These are phyloP conservation scores for Tokudaia muenninki DNA, from an alignment of 2,797 vertebrate species.

Conservation along the genomic window DNA sequence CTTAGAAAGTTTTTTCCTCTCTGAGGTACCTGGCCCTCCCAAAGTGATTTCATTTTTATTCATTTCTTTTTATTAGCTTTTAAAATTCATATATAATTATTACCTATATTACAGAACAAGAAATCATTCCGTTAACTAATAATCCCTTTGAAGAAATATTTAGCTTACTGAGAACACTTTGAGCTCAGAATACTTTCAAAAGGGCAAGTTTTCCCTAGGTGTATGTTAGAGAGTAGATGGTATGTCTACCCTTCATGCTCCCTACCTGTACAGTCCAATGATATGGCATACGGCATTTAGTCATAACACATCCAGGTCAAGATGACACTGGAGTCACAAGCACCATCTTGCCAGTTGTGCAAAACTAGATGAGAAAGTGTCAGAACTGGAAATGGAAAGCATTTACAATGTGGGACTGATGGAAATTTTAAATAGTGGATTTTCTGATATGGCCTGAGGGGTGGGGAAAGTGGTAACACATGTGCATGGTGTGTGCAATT, in stretches of 20 bases:
- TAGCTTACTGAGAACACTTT: not conserved
- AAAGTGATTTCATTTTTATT: constrained; percentile 59
- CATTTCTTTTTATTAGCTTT: constrained; percentile 44
- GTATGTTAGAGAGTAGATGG: not conserved
- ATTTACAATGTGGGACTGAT: constrained; percentile 2
- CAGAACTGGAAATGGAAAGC: constrained; percentile 46
- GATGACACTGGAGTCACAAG: not conserved
- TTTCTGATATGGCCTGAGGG: constrained; percentile 30
- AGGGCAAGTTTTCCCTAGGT: not conserved
- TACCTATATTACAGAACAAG: constrained; percentile 41
- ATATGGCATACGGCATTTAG: not conserved
- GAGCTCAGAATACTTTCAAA: constrained; percentile 38
- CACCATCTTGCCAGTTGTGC: not conserved
- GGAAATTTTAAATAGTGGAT: constrained; percentile 52
- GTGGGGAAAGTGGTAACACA: not conserved
- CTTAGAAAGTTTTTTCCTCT: constrained; percentile 30
- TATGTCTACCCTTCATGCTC: not conserved
- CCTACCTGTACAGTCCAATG: not conserved
- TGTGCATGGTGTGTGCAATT: not conserved
- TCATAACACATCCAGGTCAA: not conserved
- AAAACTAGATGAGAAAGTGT: constrained; percentile 34
- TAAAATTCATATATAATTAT: constrained; percentile 41
- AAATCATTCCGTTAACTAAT: not conserved
- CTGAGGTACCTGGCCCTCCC: not conserved
- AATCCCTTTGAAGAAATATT: constrained; percentile 59